These are phyloP conservation scores for Chelmon rostratus DNA, from an alignment of 2,797 vertebrate genomes.

Conservation along the genomic window DNA sequence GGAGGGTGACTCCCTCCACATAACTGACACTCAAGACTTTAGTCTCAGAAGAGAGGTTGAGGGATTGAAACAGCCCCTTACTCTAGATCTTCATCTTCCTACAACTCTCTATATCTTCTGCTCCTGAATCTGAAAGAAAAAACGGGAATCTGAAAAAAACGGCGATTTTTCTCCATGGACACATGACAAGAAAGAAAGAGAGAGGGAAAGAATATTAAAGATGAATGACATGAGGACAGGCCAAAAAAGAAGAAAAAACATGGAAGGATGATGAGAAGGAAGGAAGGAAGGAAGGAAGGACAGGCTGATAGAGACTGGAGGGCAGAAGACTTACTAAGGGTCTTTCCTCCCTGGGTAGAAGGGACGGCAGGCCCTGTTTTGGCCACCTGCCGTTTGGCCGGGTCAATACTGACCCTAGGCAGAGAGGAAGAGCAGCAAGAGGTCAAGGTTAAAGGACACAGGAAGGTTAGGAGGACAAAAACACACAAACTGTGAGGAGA, in stretches of 20 bases:
- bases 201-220: constrained; percentile 70
- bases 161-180: constrained; percentile 50
- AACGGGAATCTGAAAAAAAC: constrained; percentile 60
- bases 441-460: constrained; percentile 82
- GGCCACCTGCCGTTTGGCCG: constrained; percentile 87
- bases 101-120: constrained; percentile 84
- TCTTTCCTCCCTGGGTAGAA: constrained; percentile 87
- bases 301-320: constrained; percentile 71
- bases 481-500: constrained; percentile 58
- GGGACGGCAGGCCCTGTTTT: constrained; percentile 86
- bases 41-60: constrained; percentile 32
- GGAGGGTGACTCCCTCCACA: constrained; percentile 34
- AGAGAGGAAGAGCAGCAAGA: constrained; percentile 85
- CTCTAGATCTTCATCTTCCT: constrained; percentile 85
- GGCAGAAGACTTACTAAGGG: constrained; percentile 89
- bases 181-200: constrained; percentile 58
- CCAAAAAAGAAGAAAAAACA: constrained; percentile 45
- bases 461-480: constrained; percentile 78
- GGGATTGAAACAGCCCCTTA: constrained; percentile 76
- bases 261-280: constrained; percentile 58
- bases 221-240: constrained; percentile 69
- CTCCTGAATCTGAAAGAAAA: constrained; percentile 82
- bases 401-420: constrained; percentile 90
- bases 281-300: constrained; percentile 51
- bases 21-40: constrained; percentile 35